phyloP scores from a whole-genome alignment of 1,140 invertebrate species.

The Sinonovacula constricta region DNA sequence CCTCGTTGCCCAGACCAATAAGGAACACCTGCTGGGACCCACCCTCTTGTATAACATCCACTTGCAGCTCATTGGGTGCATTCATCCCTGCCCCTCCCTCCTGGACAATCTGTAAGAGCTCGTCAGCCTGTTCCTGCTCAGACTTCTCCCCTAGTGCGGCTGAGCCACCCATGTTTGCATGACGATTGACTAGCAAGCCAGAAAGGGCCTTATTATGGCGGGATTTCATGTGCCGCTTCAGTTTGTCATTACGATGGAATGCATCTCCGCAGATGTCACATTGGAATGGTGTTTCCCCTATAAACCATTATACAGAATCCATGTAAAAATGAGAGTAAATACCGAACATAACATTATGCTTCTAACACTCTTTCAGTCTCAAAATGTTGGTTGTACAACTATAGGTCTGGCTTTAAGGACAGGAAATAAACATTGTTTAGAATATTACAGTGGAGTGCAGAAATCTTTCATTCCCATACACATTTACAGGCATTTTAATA shows the following conservation, averaged over 20 bases:
- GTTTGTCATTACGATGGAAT: slow-evolving; percentile 49
- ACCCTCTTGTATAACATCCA: slow-evolving; percentile 50
- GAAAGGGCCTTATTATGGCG: slow-evolving; percentile 45
- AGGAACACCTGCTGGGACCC: slow-evolving; percentile 37
- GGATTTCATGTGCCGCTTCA: slow-evolving; percentile 47
- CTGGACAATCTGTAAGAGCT: slow-evolving; percentile 38
- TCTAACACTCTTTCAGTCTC: too few species aligned
- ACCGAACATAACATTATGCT: too few species aligned
- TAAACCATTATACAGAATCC: too few species aligned
- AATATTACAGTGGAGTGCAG: too few species aligned
- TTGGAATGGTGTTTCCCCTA: slow-evolving; percentile 50
- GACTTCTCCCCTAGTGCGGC: slow-evolving; percentile 39
- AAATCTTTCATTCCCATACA: too few species aligned
- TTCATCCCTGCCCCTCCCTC: neutral
- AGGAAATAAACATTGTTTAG: too few species aligned
- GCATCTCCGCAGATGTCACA: slow-evolving; percentile 49
- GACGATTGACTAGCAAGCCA: neutral
- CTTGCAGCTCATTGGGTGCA: slow-evolving; percentile 34
- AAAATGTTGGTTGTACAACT: too few species aligned
- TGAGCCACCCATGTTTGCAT: neutral
- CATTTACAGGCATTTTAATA: too few species aligned
- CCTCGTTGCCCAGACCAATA: slow-evolving; percentile 32
- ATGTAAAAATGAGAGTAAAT: too few species aligned
- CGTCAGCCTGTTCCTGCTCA: slow-evolving; percentile 17
- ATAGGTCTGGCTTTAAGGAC: too few species aligned